phyloP scores from a whole-genome alignment of 23 tunicate species.

The Clavelina lepadiformis region DNA sequence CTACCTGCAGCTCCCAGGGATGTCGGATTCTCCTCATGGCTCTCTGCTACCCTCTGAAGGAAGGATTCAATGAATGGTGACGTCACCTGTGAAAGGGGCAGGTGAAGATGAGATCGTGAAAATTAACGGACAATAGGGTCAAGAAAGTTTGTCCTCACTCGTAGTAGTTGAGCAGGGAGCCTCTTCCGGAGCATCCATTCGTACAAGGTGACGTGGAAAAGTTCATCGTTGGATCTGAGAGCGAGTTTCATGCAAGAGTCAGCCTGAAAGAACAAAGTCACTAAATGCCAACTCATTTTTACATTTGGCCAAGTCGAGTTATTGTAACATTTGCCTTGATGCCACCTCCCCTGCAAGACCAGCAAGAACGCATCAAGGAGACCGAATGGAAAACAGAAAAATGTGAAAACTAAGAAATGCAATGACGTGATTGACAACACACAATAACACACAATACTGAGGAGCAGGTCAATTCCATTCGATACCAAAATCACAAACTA shows the following conservation, averaged over 20 bases:
- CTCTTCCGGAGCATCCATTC: constrained; percentile 84
- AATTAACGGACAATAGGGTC: too few species aligned
- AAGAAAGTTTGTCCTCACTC: constrained; percentile 12
- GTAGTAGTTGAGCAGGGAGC: constrained; percentile 34
- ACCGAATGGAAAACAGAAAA: too few species aligned
- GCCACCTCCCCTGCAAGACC: too few species aligned
- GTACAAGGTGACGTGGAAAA: constrained; percentile 85
- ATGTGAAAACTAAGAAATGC: too few species aligned
- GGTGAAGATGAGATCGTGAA: background rate
- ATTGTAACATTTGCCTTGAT: too few species aligned
- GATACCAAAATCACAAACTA: too few species aligned
- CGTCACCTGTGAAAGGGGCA: constrained; percentile 21
- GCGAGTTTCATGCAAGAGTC: constrained; percentile 53
- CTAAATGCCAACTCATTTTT: too few species aligned
- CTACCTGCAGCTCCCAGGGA: constrained; percentile 9
- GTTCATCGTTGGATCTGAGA: constrained; percentile 65
- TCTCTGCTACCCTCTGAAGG: constrained; percentile 45
- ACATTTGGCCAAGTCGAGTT: too few species aligned
- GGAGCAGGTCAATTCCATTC: too few species aligned
- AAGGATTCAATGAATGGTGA: constrained; percentile 80
- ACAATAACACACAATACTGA: too few species aligned
- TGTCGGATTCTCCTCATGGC: constrained; percentile 36
- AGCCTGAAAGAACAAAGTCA: constrained; percentile 35
- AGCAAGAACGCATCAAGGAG: too few species aligned
- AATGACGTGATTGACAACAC: too few species aligned